Base-by-base conservation (phyloP, 35 echinoderm and acorn worm genomes). In the Lytechinus pictus region DNA sequence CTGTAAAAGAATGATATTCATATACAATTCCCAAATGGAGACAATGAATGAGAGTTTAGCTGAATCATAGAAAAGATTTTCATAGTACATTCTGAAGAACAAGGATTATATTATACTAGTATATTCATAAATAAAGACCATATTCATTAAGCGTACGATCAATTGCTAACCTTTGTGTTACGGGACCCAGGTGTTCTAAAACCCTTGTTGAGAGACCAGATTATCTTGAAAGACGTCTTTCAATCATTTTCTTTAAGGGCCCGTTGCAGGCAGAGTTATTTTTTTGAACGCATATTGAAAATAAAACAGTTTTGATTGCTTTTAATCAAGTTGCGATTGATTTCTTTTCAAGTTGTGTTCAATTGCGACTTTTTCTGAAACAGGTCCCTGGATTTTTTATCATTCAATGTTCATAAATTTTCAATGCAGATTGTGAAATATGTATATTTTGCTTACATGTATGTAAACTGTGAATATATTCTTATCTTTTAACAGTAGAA, bases 361-460 rank as follows among this genome's bases (percentile, higher is more conserved):
- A 44, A 44, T 44, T 44, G 33, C 33, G 2, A 44, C 33, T 44
- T 44, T 44, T 44, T 44, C 33, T 44, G 33, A 44, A 44, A 44
- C 33, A 2, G 33, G 87, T 89, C 51, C 51, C 87, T 89, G 1
- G 87, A 89, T 27, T 89, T 89, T 89, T 89, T 89, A 89, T 27
- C 87, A 89, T 89, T 87, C 14, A 19, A 89, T 89, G 52, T 53
- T 89, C 52, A 29, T 89, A 9, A 33, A 19, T 12, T 44, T 33
- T 89, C 5, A 27, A 89, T 53, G 52, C 87, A 52, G 51, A 89
- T 89, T 89, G 87, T 89, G 87, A 89, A 52, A 53, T 89, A 89
- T 89, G 87, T 89, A 89, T 89, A 89, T 89, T 89, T 89, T 89
- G 87, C 52, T 71, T 71, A 71, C 87, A 89, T 51, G 52, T 89